A percentile compares a stretch with the other conserved stretches of the same genome.
Evolutionary conservation across 2,113 vertebrate genomes (phyloP).

Genomic region (Thunnus maccoyii): DNA sequence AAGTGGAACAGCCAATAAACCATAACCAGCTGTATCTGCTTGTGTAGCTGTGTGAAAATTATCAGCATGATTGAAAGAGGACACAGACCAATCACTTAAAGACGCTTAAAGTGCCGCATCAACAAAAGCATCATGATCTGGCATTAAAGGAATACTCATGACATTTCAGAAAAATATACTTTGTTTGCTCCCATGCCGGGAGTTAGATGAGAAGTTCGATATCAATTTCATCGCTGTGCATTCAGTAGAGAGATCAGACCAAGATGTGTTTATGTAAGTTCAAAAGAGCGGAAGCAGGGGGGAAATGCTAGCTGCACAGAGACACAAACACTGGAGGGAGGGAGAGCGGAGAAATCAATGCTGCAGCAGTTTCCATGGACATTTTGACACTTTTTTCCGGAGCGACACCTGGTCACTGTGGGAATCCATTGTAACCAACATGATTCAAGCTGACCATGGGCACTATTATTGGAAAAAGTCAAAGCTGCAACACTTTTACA

Average conservation of each 20-base stretch:
- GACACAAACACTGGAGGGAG: slow-evolving; percentile 14
- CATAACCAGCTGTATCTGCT: not conserved
- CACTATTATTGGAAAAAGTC: not conserved
- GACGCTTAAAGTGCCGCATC: not conserved
- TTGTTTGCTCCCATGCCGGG: not conserved
- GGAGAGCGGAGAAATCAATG: not conserved
- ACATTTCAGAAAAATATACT: slow-evolving; percentile 10
- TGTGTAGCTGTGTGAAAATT: not conserved
- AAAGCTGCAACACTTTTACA: not conserved
- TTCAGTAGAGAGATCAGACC: slow-evolving; percentile 1
- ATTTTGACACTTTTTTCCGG: not conserved
- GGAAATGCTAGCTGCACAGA: not conserved
- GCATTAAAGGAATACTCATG: slow-evolving; percentile 6
- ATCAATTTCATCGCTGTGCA: slow-evolving; percentile 30
- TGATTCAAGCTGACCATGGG: not conserved
- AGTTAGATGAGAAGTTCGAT: not conserved
- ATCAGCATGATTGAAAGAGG: not conserved
- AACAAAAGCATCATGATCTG: not conserved
- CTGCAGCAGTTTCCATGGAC: not conserved
- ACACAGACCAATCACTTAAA: not conserved
- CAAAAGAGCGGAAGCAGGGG: slow-evolving; percentile 17
- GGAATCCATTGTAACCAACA: slow-evolving; percentile 4
- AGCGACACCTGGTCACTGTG: not conserved
- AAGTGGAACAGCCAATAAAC: not conserved
- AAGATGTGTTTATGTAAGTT: slow-evolving; percentile 18